phyloP scores from a whole-genome alignment of 2,113 vertebrate genomes.

The Jaculus jaculus region DNA sequence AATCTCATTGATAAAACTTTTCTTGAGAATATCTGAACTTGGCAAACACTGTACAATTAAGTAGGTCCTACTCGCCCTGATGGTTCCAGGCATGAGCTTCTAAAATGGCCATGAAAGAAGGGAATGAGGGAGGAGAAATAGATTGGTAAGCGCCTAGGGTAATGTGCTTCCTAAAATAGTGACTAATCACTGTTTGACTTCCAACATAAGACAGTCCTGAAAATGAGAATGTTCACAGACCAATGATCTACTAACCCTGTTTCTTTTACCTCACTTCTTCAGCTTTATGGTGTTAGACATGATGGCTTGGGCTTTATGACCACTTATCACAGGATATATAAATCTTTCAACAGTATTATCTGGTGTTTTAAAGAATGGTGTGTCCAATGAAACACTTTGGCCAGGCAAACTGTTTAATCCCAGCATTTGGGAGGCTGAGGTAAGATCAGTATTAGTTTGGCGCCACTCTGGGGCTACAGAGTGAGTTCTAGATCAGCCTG shows the following conservation, averaged over 20 bases:
- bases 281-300: not conserved
- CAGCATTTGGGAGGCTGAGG: too few species aligned
- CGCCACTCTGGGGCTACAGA: too few species aligned
- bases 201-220: not conserved
- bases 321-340: not conserved
- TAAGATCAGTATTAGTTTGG: too few species aligned
- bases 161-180: not conserved
- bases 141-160: not conserved
- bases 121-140: not conserved
- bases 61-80: not conserved
- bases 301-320: not conserved
- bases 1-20: slow-evolving; percentile 26
- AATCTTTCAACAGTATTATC: not conserved
- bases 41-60: not conserved
- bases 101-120: not conserved
- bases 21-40: not conserved
- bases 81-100: not conserved
- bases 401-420: too few species aligned
- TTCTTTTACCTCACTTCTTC: not conserved
- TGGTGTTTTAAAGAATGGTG: not conserved
- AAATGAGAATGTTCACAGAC: not conserved
- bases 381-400: not conserved
- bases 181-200: not conserved
- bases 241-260: not conserved
- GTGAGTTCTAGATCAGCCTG: too few species aligned